These are phyloP conservation scores for Gymnoscopelus microlampas DNA, from an alignment of 2,797 vertebrate genomes.

Conservation along the genomic window DNA sequence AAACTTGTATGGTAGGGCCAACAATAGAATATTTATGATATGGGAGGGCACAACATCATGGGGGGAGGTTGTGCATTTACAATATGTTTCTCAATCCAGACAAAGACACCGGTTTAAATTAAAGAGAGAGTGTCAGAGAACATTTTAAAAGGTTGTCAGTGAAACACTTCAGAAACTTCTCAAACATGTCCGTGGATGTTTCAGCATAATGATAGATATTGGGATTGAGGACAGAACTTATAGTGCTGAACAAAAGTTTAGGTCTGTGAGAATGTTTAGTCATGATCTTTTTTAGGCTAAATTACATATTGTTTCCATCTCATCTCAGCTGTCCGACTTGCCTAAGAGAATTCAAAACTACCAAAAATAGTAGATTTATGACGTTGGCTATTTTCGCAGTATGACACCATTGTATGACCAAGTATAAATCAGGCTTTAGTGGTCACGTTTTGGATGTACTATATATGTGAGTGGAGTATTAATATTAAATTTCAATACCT, in stretches of 20 bases:
- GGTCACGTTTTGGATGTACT: background rate
- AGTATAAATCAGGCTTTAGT: background rate
- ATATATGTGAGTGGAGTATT: background rate
- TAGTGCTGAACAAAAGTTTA: background rate
- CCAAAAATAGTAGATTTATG: too few relatives aligned
- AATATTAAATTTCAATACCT: background rate
- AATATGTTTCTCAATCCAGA: background rate
- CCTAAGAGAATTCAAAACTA: too few relatives aligned
- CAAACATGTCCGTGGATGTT: background rate
- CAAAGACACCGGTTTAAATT: background rate
- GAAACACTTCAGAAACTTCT: background rate
- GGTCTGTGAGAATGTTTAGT: slow-evolving; percentile 1
- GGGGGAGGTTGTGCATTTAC: background rate
- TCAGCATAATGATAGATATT: background rate
- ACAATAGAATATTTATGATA: background rate
- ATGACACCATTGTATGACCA: background rate
- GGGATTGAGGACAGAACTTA: background rate
- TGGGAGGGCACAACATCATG: background rate
- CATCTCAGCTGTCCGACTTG: too few relatives aligned
- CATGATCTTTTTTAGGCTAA: background rate
- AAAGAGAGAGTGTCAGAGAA: background rate
- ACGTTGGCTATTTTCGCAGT: background rate
- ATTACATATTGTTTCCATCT: too few relatives aligned
- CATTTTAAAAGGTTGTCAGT: background rate
- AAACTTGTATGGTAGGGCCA: background rate